phyloP scores from a whole-genome alignment of 23 tunicate genomes.

The Trididemnum nubilum region DNA sequence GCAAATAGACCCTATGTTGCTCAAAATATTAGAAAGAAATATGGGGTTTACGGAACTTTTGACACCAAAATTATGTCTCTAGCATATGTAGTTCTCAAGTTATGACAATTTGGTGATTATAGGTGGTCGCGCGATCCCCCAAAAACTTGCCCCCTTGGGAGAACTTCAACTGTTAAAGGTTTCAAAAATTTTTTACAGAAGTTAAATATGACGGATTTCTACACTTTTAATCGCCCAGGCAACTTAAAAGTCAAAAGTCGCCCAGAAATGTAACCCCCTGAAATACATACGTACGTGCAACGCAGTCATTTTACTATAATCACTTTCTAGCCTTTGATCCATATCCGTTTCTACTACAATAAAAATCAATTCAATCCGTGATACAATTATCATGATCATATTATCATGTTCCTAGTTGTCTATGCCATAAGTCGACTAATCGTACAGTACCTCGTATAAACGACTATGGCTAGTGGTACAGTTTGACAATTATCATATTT shows the following conservation, averaged over 20 bases:
- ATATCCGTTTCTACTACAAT: no score
- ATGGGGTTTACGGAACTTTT: background rate
- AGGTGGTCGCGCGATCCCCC: background rate
- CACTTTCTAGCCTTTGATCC: no score
- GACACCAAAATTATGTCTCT: background rate
- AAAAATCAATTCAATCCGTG: no score
- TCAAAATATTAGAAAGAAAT: background rate
- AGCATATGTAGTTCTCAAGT: background rate
- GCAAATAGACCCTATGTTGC: background rate
- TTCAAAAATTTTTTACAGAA: background rate
- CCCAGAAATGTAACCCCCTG: background rate
- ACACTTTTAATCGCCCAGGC: background rate
- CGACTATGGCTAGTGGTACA: no score
- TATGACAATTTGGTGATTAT: background rate
- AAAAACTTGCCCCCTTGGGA: background rate
- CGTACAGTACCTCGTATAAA: no score
- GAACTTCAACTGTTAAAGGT: background rate
- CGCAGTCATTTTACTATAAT: no score
- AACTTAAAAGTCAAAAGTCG: background rate
- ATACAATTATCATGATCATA: no score
- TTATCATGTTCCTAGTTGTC: no score
- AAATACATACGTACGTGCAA: no score
- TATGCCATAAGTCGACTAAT: no score
- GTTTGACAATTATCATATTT: no score
- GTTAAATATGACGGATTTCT: background rate